Base-by-base conservation (phyloP, 2,113 vertebrate genomes). In the Apus apus region DNA sequence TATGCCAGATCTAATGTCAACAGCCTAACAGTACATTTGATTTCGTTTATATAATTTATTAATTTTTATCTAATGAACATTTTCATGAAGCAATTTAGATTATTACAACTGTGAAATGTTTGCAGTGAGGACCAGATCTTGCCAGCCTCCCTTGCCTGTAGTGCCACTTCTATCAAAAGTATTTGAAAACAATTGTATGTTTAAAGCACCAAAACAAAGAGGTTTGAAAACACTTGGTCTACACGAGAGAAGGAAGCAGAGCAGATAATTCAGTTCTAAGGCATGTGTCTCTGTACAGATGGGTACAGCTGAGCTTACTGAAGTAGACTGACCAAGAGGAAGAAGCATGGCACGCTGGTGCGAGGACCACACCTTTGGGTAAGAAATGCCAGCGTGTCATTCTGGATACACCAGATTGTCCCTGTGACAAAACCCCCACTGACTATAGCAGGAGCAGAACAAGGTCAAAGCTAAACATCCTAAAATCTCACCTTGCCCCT, bases 1-100 rank as follows among this genome's bases (percentile, higher is more conserved):
- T 77, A 92, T 80, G 83, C 83, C 92, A 95, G 22, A 84, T 83
- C 83, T 94, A 88, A 77, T 92, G 85, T 96, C 95, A 96, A 83
- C 92, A 90, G 53, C 58, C 43, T 86, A 93, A 77, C 40, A 0
- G 78, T 84, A 76, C 3, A 0, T 71, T 94, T 72, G 85, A 86
- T 97, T 96, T 88, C 14, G 11, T 93, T 94, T 87, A 66, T 88
- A 71, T 82, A 72, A 90, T 94, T 96, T 94, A 93, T 94, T 96
- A 93, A 96, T 93, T 95, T 96, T 88, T 92, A 88, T 90, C 90
- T 95, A 97, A 96, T 93, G 85, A 95, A 94, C 85, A 94, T 90
- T 90, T 97, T 95, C 85, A 92, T 85, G 71, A 77, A 64, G 90
- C 87, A 94, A 74, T 94, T 96, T 89, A 91, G 91, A 80, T 94